phyloP scores from a whole-genome alignment of 2,888 invertebrate species.

The Cryptocephalus moraei region DNA sequence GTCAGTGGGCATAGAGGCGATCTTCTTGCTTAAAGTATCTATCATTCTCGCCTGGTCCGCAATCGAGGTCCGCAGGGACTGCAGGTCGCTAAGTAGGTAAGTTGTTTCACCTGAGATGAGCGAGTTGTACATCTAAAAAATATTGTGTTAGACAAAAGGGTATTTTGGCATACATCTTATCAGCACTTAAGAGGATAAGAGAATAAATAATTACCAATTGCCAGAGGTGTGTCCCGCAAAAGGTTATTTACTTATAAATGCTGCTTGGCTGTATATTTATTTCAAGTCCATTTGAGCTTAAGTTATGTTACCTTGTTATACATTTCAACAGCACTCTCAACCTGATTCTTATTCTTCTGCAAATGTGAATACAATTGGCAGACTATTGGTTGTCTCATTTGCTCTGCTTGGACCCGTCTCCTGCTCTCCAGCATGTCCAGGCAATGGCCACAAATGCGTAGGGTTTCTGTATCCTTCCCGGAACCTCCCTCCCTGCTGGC shows the following conservation, averaged over 20 bases:
- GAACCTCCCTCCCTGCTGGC: slow-evolving; percentile 22
- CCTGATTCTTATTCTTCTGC: slow-evolving; percentile 65
- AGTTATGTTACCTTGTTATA: slow-evolving; percentile 33
- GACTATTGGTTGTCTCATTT: slow-evolving; percentile 68
- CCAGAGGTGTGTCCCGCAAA: too few relatives aligned
- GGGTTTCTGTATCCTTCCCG: slow-evolving; percentile 44
- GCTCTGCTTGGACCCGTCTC: slow-evolving; percentile 69
- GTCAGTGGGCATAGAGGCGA: slow-evolving; percentile 51
- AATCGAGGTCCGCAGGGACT: slow-evolving; percentile 70
- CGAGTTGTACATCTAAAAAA: slow-evolving; percentile 48
- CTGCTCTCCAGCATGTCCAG: slow-evolving; percentile 68
- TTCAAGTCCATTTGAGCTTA: too few relatives aligned
- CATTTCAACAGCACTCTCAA: slow-evolving; percentile 49
- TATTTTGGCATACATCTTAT: too few relatives aligned
- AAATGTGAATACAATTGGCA: slow-evolving; percentile 77
- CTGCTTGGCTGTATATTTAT: too few relatives aligned
- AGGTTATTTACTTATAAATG: too few relatives aligned
- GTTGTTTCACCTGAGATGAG: slow-evolving; percentile 81
- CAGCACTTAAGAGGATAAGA: too few relatives aligned
- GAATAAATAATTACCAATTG: too few relatives aligned
- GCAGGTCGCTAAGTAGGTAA: slow-evolving; percentile 76
- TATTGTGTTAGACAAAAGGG: background rate
- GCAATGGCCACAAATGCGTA: slow-evolving; percentile 68
- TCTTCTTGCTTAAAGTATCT: slow-evolving; percentile 72
- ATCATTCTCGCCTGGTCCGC: slow-evolving; percentile 81